Conservation (phyloP, 1,140 invertebrate genomes). For the Geopemphigus sp. region DNA sequence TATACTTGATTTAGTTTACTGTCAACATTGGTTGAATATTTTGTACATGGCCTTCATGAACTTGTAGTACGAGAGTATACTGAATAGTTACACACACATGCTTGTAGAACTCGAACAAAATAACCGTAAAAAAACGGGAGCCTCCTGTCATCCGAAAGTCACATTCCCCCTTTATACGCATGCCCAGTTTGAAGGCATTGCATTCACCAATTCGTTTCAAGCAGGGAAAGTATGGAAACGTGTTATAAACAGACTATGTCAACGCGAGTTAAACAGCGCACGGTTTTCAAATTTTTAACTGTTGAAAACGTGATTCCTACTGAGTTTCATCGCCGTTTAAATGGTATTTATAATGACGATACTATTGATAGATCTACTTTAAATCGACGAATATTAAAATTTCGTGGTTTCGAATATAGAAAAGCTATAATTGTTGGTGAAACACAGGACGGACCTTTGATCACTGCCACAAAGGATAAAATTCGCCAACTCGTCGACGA, state of each 20-base stretch:
- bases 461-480: background rate
- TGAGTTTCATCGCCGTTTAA: background rate
- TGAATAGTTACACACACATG: too few species aligned
- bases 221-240: background rate
- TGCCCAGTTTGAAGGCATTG: background rate
- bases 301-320: slow-evolving; percentile 3
- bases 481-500: background rate
- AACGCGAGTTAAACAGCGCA: background rate
- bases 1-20: too few species aligned
- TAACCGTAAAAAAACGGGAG: background rate
- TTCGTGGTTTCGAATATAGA: background rate
- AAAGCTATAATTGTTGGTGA: background rate
- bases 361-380: background rate
- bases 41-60: too few species aligned
- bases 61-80: too few species aligned
- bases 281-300: slow-evolving; percentile 20
- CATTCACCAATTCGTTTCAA: background rate
- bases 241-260: background rate
- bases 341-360: background rate
- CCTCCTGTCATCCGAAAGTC: background rate
- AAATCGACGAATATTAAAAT: background rate
- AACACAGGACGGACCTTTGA: background rate
- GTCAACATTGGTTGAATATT: too few species aligned
- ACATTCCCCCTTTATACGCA: background rate
- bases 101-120: background rate